These are phyloP conservation scores for Ploceus nigricollis DNA, from an alignment of 2,113 vertebrate species.

Conservation along the genomic window DNA sequence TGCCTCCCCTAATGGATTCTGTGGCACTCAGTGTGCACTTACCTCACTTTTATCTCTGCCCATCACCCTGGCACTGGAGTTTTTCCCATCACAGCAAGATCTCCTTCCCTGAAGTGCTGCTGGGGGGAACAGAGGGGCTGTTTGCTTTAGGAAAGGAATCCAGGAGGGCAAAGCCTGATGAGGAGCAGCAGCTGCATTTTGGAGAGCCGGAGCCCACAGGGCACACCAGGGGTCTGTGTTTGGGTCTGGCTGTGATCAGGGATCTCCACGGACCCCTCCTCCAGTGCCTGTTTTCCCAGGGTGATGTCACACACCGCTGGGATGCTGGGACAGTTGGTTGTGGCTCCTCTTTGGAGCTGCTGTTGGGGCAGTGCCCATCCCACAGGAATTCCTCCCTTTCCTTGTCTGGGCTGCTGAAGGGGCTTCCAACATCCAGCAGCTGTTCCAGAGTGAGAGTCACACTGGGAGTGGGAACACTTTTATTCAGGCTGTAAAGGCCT, in stretches of 20 bases:
- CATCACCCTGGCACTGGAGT: background rate
- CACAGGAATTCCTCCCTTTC: background rate
- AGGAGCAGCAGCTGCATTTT: background rate
- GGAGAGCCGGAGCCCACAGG: background rate
- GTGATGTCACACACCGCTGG: background rate
- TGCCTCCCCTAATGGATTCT: constrained; percentile 42
- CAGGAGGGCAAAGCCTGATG: background rate
- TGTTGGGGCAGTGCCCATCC: rapidly evolving
- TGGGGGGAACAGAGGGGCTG: background rate
- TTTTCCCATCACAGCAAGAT: constrained; percentile 31
- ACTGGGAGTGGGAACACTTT: rapidly evolving
- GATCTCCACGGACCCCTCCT: no score
- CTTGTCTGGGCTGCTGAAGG: background rate
- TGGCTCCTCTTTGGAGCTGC: background rate
- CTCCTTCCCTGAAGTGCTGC: constrained; percentile 23
- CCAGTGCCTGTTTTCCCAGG: background rate
- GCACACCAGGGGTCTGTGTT: rapidly evolving
- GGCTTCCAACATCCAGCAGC: background rate
- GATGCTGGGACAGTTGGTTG: background rate
- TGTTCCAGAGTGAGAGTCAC: rapidly evolving
- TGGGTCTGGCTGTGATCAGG: no score
- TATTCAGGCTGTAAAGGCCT: background rate
- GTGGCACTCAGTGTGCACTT: background rate
- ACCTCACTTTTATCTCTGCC: constrained; percentile 37
- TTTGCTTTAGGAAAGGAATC: background rate